These are phyloP conservation scores for Gastracanthus pulcherrimus DNA, from an alignment of 2,888 invertebrate species.

Conservation along the genomic window DNA sequence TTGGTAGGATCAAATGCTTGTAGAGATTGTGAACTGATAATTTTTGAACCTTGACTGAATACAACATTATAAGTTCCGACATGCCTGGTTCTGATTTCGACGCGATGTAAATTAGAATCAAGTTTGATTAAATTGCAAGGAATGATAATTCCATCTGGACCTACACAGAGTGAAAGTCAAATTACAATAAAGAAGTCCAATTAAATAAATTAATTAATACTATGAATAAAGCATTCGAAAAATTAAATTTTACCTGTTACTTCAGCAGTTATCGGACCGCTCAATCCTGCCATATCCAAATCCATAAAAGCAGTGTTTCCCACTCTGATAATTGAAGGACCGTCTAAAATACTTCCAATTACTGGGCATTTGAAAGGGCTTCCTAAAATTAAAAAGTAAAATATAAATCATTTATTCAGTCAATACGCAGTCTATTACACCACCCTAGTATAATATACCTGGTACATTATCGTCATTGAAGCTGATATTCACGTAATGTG, in stretches of 20 bases:
- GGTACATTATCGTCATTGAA: conserved; percentile 95
- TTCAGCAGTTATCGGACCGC: conserved; percentile 76
- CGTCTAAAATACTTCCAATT: conserved; percentile 78
- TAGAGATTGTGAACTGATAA: conserved; percentile 80
- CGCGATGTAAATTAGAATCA: conserved; percentile 83
- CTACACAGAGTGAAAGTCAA: conserved; percentile 64
- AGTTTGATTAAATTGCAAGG: conserved; percentile 78
- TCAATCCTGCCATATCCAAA: conserved; percentile 76
- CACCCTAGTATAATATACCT: conserved; percentile 68
- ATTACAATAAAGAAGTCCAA: no score
- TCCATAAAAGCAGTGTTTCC: conserved; percentile 75
- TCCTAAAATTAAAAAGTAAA: conserved; percentile 77
- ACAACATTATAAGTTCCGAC: conserved; percentile 88
- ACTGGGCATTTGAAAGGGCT: conserved; percentile 91
- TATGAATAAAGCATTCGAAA: background rate
- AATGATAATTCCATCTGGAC: conserved; percentile 79
- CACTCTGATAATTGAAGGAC: conserved; percentile 73
- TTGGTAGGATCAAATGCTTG: conserved; percentile 89
- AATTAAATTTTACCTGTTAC: conserved; percentile 76
- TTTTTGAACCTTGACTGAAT: conserved; percentile 81
- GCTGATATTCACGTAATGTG: conserved; percentile 95
- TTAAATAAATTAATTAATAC: no score
- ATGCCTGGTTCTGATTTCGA: conserved; percentile 87
- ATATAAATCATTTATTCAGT: conserved; percentile 37
- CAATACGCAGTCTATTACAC: background rate